Evolutionary conservation across 2,113 vertebrate genomes (phyloP), one percentile per base, ranked within the genome.

Genomic region (Alosa alosa): DNA sequence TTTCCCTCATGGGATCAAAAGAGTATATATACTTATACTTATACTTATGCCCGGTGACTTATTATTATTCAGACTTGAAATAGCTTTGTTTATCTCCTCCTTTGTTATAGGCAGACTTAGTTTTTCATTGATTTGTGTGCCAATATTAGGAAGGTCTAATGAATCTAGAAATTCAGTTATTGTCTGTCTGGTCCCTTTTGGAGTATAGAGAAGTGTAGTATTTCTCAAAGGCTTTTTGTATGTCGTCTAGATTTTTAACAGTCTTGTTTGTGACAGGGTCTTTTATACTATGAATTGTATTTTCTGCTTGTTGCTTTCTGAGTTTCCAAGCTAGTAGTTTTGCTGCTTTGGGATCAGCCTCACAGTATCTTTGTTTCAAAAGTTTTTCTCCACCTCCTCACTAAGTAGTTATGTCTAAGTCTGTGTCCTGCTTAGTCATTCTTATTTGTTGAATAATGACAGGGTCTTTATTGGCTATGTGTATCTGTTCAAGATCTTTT

Each of bases 311-410:
- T 52, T 87, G 83, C 25, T 85, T 87, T 72, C 17, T 36, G 3
- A 86, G 55, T 47, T 60, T 84, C 81, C 78, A 84, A 41, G 85
- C 82, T 44, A 86, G 5, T 15, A 84, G 18, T 39, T 82, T 88
- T 25, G 44, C 6, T 20, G 46, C 82, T 57, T 86, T 88, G 1
- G 85, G 78, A 0, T 55, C 82, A 45, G 72, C 75, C 55, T 86
- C 68, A 36, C 82, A 84, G 13, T 84, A 86, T 45, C 60, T 72
- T 55, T 85, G 57, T 20, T 87, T 82, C 22, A 78, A 44, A 44
- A 81, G 0, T 86, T 86, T 83, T 86, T 86, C 44, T 86, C 81
- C 15, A 83, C 81, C 17, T 64, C 52, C 41, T 86, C 75, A 81
- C 84, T 85, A 11, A 57, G 46, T 55, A 85, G 13, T 86, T 86